Evolutionary conservation across 2,888 invertebrate species (phyloP).

Genomic region (Athrips mouffetella): DNA sequence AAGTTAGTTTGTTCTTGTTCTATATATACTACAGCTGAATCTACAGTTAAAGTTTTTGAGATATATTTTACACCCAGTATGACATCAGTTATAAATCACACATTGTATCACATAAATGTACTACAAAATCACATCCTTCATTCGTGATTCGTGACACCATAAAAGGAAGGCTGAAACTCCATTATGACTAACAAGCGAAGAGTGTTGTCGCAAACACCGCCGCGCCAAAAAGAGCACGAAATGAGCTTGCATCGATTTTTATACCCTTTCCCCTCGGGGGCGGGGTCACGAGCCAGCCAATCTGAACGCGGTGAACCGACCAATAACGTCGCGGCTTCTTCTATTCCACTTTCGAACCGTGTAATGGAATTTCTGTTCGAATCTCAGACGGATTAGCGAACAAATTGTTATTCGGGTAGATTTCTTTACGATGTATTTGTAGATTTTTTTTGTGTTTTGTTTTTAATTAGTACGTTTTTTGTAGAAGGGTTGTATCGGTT

Average conservation of each 20-base stretch:
- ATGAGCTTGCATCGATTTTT: conserved; percentile 71
- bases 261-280: conserved; percentile 59
- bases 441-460: conserved; percentile 37
- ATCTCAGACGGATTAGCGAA: conserved; percentile 59
- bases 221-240: conserved; percentile 61
- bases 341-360: conserved; percentile 63
- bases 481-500: conserved; percentile 16
- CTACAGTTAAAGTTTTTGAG: no score
- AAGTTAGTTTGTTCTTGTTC: no score
- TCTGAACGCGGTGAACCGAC: conserved; percentile 67
- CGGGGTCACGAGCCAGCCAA: conserved; percentile 68
- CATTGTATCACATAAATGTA: background rate
- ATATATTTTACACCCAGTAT: background rate
- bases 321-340: conserved; percentile 63
- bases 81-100: background rate
- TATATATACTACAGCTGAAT: no score
- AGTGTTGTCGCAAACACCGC: conserved; percentile 57
- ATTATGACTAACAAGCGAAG: conserved; percentile 69
- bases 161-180: conserved; percentile 66
- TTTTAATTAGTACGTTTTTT: conserved; percentile 20
- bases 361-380: conserved; percentile 68
- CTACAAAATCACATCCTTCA: conserved; percentile 2
- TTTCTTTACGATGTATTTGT: conserved; percentile 36
- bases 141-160: conserved; percentile 13
- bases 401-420: conserved; percentile 52